These are phyloP conservation scores for Cyaniris semiargus DNA, from an alignment of 2,888 invertebrate species.

Conservation along the genomic window DNA sequence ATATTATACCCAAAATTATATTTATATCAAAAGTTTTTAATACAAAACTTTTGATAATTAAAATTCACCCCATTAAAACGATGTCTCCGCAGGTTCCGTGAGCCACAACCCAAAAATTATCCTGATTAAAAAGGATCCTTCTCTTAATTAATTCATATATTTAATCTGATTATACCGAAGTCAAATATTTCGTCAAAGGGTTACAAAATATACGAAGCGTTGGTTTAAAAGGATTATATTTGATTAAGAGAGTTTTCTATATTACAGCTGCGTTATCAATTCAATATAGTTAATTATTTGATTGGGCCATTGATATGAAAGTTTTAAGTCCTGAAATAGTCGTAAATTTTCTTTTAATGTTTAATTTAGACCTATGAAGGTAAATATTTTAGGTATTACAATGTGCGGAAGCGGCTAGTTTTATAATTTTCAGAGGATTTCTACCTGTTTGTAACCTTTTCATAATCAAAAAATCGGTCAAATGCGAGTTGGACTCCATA, in stretches of 20 bases:
- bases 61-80: background rate
- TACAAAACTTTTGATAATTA: background rate
- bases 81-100: background rate
- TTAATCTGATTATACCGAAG: conserved; percentile 6
- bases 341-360: too few relatives aligned
- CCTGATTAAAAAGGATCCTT: conserved; percentile 5
- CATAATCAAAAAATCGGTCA: too few relatives aligned
- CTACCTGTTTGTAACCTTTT: too few relatives aligned
- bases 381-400: too few relatives aligned
- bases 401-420: too few relatives aligned
- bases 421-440: too few relatives aligned
- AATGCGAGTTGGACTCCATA: too few relatives aligned
- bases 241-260: background rate
- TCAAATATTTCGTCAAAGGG: conserved; percentile 7
- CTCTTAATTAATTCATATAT: conserved; percentile 18
- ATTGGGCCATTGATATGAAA: background rate
- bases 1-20: too few relatives aligned
- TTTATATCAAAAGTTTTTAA: too few relatives aligned
- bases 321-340: background rate
- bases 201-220: background rate
- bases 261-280: background rate
- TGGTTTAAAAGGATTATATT: background rate
- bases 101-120: background rate
- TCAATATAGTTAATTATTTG: background rate
- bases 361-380: too few relatives aligned